A percentile compares a stretch with the other conserved stretches of the same genome.
These are phyloP conservation scores for Drosophila obscura DNA, from an alignment of 1,140 invertebrate species.

Conservation along the genomic window DNA sequence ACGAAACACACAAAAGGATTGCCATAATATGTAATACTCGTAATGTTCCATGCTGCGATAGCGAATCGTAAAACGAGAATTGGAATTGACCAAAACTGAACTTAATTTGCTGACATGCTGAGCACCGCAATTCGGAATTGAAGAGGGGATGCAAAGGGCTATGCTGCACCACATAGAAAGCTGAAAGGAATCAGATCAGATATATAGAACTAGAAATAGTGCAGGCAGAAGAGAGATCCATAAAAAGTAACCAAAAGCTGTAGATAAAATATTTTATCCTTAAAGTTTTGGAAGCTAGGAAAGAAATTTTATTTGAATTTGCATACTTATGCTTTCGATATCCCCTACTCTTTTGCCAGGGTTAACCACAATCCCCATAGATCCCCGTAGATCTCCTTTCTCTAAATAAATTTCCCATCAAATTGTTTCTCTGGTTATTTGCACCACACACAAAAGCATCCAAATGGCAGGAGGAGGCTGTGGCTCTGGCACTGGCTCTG, in stretches of 20 bases:
- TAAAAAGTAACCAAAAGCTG: too few relatives aligned
- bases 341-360: conserved; percentile 19
- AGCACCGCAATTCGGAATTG: conserved; percentile 8
- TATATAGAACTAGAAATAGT: too few relatives aligned
- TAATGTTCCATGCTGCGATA: not conserved
- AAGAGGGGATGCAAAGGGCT: not conserved
- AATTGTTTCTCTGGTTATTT: conserved; percentile 42
- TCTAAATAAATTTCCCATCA: conserved; percentile 31
- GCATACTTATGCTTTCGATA: conserved; percentile 4
- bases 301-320: too few relatives aligned
- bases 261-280: too few relatives aligned
- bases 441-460: conserved; percentile 22
- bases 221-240: too few relatives aligned
- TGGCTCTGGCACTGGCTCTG: too few relatives aligned
- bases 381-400: not conserved
- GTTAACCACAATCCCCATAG: conserved; percentile 26
- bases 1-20: conserved; percentile 18
- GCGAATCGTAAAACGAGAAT: conserved; percentile 10
- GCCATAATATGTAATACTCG: conserved; percentile 38
- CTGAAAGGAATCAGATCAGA: too few relatives aligned
- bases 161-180: not conserved
- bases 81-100: conserved; percentile 15
- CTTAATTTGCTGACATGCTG: conserved; percentile 26
- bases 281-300: too few relatives aligned
- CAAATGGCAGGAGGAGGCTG: conserved; percentile 19